A percentile compares a stretch with the other conserved stretches of the same genome.
phyloP scores from a whole-genome alignment of 2,888 invertebrate genomes.

The Zhuqinia jingwanae region DNA sequence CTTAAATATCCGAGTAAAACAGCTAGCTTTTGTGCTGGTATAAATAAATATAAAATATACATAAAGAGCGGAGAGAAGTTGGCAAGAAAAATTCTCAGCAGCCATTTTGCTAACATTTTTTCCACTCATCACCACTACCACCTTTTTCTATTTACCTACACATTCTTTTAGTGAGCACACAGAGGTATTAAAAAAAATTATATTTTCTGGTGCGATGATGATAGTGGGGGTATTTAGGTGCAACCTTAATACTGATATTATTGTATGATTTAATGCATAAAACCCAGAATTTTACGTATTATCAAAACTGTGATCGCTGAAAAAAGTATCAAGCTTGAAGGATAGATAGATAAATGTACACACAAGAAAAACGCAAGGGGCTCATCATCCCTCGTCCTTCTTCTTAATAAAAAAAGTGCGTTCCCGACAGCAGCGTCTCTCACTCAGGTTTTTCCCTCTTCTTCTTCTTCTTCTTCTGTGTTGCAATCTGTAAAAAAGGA shows the following conservation, averaged over 20 bases:
- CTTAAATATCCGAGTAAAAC: conserved; percentile 48
- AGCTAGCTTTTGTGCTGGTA: conserved; percentile 36
- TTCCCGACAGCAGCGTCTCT: conserved; percentile 26
- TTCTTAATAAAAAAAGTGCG: background rate
- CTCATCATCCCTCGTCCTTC: conserved; percentile 23
- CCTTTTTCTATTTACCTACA: background rate
- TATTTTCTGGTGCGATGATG: conserved; percentile 16
- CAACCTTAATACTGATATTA: conserved; percentile 19
- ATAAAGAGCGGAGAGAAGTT: conserved; percentile 39
- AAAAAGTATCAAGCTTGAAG: conserved; percentile 1
- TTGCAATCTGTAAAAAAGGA: conserved; percentile 23
- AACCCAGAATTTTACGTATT: background rate
- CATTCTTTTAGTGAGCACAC: conserved; percentile 18
- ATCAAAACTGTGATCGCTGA: conserved; percentile 22
- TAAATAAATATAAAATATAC: conserved; percentile 35
- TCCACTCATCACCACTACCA: conserved; percentile 25
- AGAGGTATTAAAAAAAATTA: conserved; percentile 12
- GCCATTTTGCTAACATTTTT: conserved; percentile 64
- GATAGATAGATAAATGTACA: background rate
- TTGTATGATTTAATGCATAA: conserved; percentile 16
- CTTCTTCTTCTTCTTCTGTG: background rate
- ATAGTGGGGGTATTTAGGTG: background rate
- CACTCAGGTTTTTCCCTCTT: background rate
- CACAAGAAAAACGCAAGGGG: background rate
- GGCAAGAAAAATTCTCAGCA: conserved; percentile 65